phyloP scores from a whole-genome alignment of 1,140 invertebrate genomes.

The fruit fly (Drosophila melanogaster) region Release_6_plus_ISO1_MT NT_033779.5:20029501-20030000 shows the following conservation, averaged over 20 bases:
- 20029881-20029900: slow-evolving; percentile 44
- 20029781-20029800: slow-evolving; percentile 30
- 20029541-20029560: slow-evolving; percentile 15
- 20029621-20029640: background rate
- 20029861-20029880: slow-evolving; percentile 9
- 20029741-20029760: background rate
- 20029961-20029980: slow-evolving; percentile 4
- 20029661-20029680: slow-evolving; percentile 4
- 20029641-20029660: slow-evolving; percentile 12
- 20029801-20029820: slow-evolving; percentile 43
- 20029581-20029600: slow-evolving; percentile 38
- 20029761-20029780: slow-evolving; percentile 47
- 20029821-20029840: slow-evolving; percentile 25
- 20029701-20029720: slow-evolving; percentile 4
- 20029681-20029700: slow-evolving; percentile 2
- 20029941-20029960: slow-evolving; percentile 1
- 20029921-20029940: slow-evolving; percentile 46
- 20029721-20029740: background rate
- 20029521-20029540: background rate
- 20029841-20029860: slow-evolving; percentile 55
- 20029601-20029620: slow-evolving; percentile 1
- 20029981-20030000: slow-evolving; percentile 24
- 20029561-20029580: slow-evolving; percentile 53
- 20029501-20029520: background rate
- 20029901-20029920: slow-evolving; percentile 51